These are phyloP conservation scores for Chaetodon trifascialis DNA, from an alignment of 2,113 vertebrate genomes.

Conservation along the genomic window DNA sequence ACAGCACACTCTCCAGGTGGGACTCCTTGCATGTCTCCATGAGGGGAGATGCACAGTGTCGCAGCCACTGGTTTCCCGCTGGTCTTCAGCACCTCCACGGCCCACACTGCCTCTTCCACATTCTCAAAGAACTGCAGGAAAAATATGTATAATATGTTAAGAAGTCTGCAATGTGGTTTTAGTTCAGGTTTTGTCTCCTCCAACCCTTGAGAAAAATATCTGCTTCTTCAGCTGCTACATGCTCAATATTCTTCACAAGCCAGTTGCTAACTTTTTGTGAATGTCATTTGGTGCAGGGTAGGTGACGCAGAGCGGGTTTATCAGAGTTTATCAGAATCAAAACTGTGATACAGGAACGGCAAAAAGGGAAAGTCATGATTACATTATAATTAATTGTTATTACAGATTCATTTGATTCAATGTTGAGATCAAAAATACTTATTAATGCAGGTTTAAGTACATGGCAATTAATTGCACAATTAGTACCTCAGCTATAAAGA, in stretches of 20 bases:
- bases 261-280: too few relatives aligned
- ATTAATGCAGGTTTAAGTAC: background rate
- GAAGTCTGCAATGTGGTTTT: too few relatives aligned
- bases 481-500: constrained; percentile 92
- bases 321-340: too few relatives aligned
- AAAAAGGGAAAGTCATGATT: too few relatives aligned
- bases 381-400: too few relatives aligned
- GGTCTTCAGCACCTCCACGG: constrained; percentile 90
- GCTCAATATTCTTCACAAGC: too few relatives aligned
- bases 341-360: too few relatives aligned
- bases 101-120: constrained; percentile 94
- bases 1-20: constrained; percentile 91
- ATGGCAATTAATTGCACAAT: too few relatives aligned
- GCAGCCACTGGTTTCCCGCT: constrained; percentile 91
- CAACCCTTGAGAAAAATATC: background rate
- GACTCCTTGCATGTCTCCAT: constrained; percentile 90
- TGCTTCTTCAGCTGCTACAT: too few relatives aligned
- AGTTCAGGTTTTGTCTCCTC: background rate
- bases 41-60: constrained; percentile 91
- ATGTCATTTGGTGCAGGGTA: too few relatives aligned
- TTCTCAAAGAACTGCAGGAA: constrained; percentile 90
- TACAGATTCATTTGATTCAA: too few relatives aligned
- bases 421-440: background rate
- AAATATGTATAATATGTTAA: background rate
- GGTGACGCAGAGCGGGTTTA: too few relatives aligned